These are phyloP conservation scores for Macaca mulatta DNA, from an alignment of 2,113 vertebrate species.

Conservation along the genomic window DNA sequence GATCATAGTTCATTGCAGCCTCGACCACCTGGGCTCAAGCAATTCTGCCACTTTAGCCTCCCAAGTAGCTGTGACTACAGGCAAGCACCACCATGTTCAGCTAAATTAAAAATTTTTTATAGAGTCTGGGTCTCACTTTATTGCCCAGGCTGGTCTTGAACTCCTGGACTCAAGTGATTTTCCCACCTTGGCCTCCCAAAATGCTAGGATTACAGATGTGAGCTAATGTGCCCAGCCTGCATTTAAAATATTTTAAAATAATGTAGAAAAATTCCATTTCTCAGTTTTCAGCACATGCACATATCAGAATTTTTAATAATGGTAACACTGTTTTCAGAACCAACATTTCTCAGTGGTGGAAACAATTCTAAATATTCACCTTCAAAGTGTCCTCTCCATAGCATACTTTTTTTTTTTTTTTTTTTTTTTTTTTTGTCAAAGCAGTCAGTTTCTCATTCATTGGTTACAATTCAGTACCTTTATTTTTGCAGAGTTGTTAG, in stretches of 20 bases:
- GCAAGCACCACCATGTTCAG: background rate
- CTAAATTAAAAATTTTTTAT: background rate
- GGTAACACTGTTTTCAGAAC: background rate
- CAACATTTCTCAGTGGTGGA: background rate
- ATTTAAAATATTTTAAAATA: too few relatives aligned
- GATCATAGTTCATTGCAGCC: background rate
- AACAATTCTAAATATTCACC: background rate
- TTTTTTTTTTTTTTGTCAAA: slow-evolving; percentile 18
- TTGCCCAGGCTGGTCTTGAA: background rate
- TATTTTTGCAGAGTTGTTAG: background rate
- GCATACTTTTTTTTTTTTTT: slow-evolving; percentile 7
- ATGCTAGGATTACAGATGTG: background rate
- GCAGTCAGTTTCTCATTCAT: background rate
- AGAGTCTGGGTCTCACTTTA: background rate
- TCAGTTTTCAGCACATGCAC: background rate
- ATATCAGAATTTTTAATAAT: background rate
- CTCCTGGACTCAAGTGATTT: too few relatives aligned
- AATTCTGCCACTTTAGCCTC: background rate
- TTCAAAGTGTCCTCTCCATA: background rate
- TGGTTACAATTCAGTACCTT: background rate
- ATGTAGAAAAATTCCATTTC: background rate
- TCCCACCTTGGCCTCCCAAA: background rate
- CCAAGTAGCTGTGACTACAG: background rate
- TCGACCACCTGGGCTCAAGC: background rate
- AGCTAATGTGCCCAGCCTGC: too few relatives aligned